A percentile compares a stretch with the other conserved stretches of the same genome.
Conservation (phyloP, 2,888 invertebrate genomes). For the Oxystoma pomonae region DNA sequence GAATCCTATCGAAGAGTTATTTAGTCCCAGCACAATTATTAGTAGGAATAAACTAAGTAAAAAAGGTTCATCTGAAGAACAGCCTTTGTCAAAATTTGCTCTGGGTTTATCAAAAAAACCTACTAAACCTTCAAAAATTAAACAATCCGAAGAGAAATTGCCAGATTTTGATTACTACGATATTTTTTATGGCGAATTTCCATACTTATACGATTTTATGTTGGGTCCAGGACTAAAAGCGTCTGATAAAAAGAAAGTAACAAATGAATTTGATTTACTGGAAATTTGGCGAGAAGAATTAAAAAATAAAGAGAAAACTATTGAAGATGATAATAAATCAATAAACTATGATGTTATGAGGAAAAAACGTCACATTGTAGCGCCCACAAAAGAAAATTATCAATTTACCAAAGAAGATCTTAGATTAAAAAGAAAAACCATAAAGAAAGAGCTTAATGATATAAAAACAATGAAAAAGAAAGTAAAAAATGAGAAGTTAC, state of each 20-base stretch:
- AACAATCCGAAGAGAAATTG: not conserved
- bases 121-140: not conserved
- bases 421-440: conserved; percentile 7
- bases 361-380: conserved; percentile 10
- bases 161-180: not conserved
- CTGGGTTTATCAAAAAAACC: not conserved
- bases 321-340: not conserved
- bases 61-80: not conserved
- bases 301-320: not conserved
- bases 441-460: not conserved
- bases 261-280: not conserved
- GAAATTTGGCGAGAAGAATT: not conserved
- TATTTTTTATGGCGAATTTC: not conserved
- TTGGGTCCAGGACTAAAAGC: not conserved
- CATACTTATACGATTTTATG: not conserved
- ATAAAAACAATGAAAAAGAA: conserved; percentile 8
- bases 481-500: conserved; percentile 7
- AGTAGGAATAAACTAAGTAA: not conserved
- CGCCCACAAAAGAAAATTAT: not conserved
- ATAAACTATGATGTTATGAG: conserved; percentile 11
- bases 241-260: not conserved
- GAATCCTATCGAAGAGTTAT: not conserved
- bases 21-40: not conserved
- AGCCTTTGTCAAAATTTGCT: not conserved
- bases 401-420: not conserved